Conservation (phyloP, 1,140 invertebrate species). For the Littorina saxatilis region DNA sequence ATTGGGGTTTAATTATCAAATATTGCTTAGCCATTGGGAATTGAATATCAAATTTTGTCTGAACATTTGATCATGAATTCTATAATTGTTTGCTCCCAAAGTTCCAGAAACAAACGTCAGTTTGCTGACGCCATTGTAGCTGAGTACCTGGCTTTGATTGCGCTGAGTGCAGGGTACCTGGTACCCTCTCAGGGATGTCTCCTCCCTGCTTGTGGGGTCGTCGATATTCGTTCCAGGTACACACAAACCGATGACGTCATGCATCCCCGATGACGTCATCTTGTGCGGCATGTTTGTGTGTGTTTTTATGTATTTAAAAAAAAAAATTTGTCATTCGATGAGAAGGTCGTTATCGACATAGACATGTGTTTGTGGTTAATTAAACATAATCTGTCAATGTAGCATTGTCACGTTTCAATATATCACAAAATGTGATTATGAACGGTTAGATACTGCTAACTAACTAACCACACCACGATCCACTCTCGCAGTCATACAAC, state of each 20-base stretch:
- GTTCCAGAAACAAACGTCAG: constrained; percentile 55
- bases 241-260: background rate
- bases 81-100: background rate
- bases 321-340: too few relatives aligned
- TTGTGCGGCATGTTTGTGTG: background rate
- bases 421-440: too few relatives aligned
- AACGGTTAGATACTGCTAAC: too few relatives aligned
- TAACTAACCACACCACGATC: too few relatives aligned
- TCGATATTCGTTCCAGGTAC: constrained; percentile 54
- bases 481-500: too few relatives aligned
- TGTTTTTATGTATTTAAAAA: too few relatives aligned
- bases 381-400: too few relatives aligned
- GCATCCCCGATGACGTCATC: background rate
- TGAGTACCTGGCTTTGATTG: constrained; percentile 55
- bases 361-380: too few relatives aligned
- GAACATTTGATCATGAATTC: background rate
- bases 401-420: too few relatives aligned
- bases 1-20: background rate
- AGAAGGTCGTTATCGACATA: too few relatives aligned
- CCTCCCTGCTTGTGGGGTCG: constrained; percentile 53
- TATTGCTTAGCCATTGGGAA: background rate
- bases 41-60: background rate
- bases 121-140: constrained; percentile 53
- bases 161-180: constrained; percentile 41
- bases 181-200: constrained; percentile 45